Evolutionary conservation across 92 coral and sea anemone genomes (phyloP).

Genomic region (Palythoa heliodiscus): DNA sequence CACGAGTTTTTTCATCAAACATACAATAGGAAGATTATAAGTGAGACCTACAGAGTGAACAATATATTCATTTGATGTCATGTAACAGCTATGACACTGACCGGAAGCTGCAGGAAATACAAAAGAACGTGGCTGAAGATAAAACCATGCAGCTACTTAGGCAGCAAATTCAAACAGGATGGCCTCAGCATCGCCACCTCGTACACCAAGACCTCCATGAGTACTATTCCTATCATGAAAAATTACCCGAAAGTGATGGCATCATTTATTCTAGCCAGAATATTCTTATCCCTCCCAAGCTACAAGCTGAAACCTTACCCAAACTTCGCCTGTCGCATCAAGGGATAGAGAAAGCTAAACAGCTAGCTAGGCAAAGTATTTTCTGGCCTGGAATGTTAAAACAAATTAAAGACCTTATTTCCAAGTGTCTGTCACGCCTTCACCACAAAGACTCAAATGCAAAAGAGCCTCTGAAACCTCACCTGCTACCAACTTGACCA

Average conservation of each 20-base stretch:
- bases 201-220: no score
- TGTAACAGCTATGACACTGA: not conserved
- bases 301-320: conserved; percentile 52
- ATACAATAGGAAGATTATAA: not conserved
- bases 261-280: conserved; percentile 24
- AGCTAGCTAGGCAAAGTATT: conserved; percentile 48
- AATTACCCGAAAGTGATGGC: not conserved
- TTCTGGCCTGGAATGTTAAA: conserved; percentile 66
- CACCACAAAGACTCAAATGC: conserved; percentile 41
- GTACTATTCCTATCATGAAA: conserved; percentile 5
- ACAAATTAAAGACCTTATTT: conserved; percentile 52
- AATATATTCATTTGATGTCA: no score
- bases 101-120: not conserved
- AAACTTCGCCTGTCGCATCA: conserved; percentile 62
- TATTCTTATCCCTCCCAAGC: not conserved
- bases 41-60: not conserved
- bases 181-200: conserved; percentile 12
- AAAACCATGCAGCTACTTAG: conserved; percentile 22
- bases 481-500: conserved; percentile 42
- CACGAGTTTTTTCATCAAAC: not conserved
- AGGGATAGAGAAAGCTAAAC: conserved; percentile 65
- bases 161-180: conserved; percentile 31
- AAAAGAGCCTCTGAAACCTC: no score
- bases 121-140: conserved; percentile 4
- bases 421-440: conserved; percentile 50